Evolutionary conservation across 1,140 invertebrate genomes (phyloP).

Genomic region (Diplogasteroides magnus): DNA sequence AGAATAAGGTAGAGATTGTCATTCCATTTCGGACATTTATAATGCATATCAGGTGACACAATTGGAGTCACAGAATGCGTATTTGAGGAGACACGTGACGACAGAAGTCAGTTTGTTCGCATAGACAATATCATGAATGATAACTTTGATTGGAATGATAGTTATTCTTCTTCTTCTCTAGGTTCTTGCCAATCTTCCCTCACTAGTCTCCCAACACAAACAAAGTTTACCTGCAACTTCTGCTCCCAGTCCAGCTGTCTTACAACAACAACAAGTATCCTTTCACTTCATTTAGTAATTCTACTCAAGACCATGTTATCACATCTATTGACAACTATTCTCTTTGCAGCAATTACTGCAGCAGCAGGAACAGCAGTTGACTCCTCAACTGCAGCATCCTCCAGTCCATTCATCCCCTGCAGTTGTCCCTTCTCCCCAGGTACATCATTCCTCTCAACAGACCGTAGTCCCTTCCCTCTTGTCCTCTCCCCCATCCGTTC

Average conservation of each 20-base stretch:
- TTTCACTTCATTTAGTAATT: too few species aligned
- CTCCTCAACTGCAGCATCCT: neutral
- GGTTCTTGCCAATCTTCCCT: neutral
- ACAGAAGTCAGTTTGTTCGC: neutral
- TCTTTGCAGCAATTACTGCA: neutral
- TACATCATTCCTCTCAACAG: too few species aligned
- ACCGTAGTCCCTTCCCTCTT: neutral
- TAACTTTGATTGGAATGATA: neutral
- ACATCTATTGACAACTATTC: too few species aligned
- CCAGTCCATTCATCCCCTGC: neutral
- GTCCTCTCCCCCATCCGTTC: neutral
- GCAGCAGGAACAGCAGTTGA: neutral
- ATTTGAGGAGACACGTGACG: neutral
- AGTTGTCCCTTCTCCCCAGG: neutral
- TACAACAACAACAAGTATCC: too few species aligned
- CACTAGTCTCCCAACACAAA: neutral
- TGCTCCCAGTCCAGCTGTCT: too few species aligned
- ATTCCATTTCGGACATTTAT: too few species aligned
- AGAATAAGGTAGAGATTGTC: constrained; percentile 33
- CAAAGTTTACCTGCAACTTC: neutral
- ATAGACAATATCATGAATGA: too few species aligned
- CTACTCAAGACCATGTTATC: too few species aligned
- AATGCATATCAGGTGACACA: neutral
- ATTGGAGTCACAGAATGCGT: neutral
- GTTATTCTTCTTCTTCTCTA: too few species aligned